Evolutionary conservation across 35 echinoderm and acorn worm genomes (phyloP), one percentile per base, ranked within the genome.

Genomic region (Nesometra sesokonis): DNA sequence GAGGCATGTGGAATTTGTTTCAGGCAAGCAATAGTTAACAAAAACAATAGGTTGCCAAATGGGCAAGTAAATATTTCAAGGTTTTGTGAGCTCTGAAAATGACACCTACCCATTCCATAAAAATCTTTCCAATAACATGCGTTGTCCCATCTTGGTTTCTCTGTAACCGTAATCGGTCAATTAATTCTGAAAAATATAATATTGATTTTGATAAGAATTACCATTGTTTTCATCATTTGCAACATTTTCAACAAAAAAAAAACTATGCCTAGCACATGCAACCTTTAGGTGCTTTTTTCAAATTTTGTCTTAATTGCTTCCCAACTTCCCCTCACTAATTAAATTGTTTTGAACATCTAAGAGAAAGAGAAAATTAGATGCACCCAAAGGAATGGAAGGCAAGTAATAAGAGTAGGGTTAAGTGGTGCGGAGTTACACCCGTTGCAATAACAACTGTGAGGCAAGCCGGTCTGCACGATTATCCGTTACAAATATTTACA

Each of bases 61-160:
- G n/a, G n/a, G n/a, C n/a, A n/a, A n/a, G n/a, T n/a, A n/a, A n/a
- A n/a, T n/a, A n/a, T n/a, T n/a, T n/a, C n/a, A n/a, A n/a, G n/a
- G n/a, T n/a, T n/a, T n/a, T n/a, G n/a, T n/a, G n/a, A n/a, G n/a
- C n/a, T n/a, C n/a, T n/a, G 1, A 67, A 67, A 27, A 67, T 19
- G 3, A 30, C 30, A 86, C 96, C 87, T 86, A 99, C 96, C 96
- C 96, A 99, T 87, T 99, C 88, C 4, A 92, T 21, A 13, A 99
- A 80, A 17, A 91, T 89, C 35, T 89, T 92, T 17, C 92, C 96
- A 30, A 94, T 82, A 77, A 81, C 81, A 85, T 99, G 93, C 52
- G 96, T 99, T 11, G 87, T 87, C 21, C 96, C 96, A 83, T 99
- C 89, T 36, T 91, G 80, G 36, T 88, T 83, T 83, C 88, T 89